These are phyloP conservation scores for Orientallactaga bullata DNA, from an alignment of 2,113 vertebrate genomes.

Conservation along the genomic window DNA sequence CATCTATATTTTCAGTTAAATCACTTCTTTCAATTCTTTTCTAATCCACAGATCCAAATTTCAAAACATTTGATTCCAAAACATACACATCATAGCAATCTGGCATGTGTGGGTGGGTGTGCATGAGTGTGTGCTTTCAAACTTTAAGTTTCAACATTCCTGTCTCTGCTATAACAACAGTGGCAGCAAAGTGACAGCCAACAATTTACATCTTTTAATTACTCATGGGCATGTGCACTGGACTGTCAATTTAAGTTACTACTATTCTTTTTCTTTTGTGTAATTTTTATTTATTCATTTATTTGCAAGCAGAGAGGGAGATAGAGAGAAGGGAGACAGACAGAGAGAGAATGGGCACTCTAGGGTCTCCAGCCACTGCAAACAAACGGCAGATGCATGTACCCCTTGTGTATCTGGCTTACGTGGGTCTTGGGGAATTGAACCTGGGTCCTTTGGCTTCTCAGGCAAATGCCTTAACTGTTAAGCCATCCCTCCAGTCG, in stretches of 20 bases:
- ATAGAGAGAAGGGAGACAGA: no score
- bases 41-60: background rate
- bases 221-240: background rate
- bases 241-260: background rate
- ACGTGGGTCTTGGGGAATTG: no score
- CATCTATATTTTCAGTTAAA: conserved; percentile 41
- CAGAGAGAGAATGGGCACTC: no score
- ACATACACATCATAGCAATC: background rate
- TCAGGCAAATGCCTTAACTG: no score
- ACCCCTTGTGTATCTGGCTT: no score
- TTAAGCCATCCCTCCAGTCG: no score
- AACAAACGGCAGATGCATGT: no score
- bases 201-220: background rate
- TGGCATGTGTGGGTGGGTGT: rapidly evolving
- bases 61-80: conserved; percentile 20
- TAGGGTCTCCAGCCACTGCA: no score
- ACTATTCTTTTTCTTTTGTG: background rate
- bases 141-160: background rate
- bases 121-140: background rate
- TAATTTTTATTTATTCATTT: no score
- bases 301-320: no score
- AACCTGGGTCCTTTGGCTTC: no score
- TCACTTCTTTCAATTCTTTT: background rate
- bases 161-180: background rate
- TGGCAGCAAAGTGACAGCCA: background rate